Percentiles rank a stretch among this genome's conserved stretches.
Conservation (phyloP, 64 coral and sea anemone genomes). For the Trachythela sp. region DNA sequence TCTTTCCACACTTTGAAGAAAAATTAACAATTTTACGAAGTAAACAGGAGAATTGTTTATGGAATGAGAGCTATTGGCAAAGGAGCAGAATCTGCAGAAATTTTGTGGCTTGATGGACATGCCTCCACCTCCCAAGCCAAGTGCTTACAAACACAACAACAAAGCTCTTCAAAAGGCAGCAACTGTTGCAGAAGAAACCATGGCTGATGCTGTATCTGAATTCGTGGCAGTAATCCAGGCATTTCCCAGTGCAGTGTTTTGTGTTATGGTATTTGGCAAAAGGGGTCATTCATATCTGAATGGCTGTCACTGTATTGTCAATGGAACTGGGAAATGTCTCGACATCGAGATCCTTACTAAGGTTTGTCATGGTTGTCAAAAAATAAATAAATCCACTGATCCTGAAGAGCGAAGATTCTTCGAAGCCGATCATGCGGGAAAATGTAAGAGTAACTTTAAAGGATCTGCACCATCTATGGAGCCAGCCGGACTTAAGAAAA, state of each 20-base stretch:
- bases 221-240: no score
- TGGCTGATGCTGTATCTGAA: no score
- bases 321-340: background rate
- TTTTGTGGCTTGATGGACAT: background rate
- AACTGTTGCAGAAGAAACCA: no score
- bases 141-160: no score
- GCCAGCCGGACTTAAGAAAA: background rate
- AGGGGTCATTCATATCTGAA: background rate
- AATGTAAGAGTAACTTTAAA: background rate
- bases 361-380: background rate
- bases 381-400: background rate
- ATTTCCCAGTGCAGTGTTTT: background rate
- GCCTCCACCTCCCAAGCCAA: background rate
- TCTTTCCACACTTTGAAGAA: background rate
- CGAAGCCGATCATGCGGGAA: background rate
- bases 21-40: background rate
- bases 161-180: no score
- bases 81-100: background rate
- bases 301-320: background rate
- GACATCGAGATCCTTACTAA: background rate
- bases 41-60: background rate
- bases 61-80: background rate
- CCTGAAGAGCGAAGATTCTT: background rate
- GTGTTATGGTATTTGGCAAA: background rate
- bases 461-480: background rate